Base-by-base conservation (phyloP, 2,797 vertebrate genomes). In the Siniperca undulata region DNA sequence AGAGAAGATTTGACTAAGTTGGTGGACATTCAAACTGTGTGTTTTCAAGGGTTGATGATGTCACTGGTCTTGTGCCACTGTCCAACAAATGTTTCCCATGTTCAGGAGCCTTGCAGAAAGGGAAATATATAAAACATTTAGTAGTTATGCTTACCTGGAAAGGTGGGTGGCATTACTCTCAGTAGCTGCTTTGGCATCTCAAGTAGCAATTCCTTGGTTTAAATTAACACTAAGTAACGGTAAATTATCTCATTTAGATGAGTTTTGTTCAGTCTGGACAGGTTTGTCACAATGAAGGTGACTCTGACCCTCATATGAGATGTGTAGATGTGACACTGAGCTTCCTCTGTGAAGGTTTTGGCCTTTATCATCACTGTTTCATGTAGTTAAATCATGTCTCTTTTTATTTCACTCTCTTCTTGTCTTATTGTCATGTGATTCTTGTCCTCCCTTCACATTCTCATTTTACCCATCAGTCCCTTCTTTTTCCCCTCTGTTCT, bases 1-100 rank as follows among this genome's bases (percentile, higher is more conserved):
- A 24, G 58, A 75, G 60, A 62, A 53, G 13, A 75, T 82, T 77
- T 73, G 59, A 80, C 59, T 75, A 11, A 1, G 38, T 61, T 36
- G 53, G 16, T 48, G n/a, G 36, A 30, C 72, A 74, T 77, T 77
- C 72, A 84, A 74, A 88, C 53, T 30, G 62, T 70, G 36, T 78
- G 50, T 70, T 81, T 52, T 56, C 5, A 27, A 42, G 22, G 14
- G 62, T 34, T 56, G 68, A 13, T 70, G 65, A 34, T 42, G 58
- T 76, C 67, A 36, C 53, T 34, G 50, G 16, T 71, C 24, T 20
- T 17, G 61, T 67, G 13, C 66, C 60, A 52, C n/a, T 20, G n/a
- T 38, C 44, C 55, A 30, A 44, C n/a, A 12, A 58, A 78, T 46
- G 56, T 72, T 73, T 69, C 50, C 9, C 8, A 48, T 20, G 42